Conservation (phyloP, 1,140 invertebrate species). For the Zaprionus taronus region DNA sequence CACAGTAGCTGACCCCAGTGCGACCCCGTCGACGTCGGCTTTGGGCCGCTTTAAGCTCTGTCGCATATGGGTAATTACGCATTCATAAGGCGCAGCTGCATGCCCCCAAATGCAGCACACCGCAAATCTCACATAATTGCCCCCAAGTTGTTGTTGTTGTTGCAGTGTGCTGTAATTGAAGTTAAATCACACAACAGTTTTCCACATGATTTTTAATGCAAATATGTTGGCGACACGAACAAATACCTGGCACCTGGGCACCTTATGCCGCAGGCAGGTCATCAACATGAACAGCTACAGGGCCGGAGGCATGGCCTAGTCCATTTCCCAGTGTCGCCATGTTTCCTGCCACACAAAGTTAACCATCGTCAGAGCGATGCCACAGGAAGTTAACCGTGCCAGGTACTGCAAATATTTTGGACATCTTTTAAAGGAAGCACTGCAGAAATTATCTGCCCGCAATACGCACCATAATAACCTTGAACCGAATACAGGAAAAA, state of each 20-base stretch:
- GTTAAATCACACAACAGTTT: not conserved
- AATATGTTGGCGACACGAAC: constrained; percentile 1
- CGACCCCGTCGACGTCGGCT: constrained; percentile 21
- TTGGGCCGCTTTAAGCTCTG: constrained; percentile 9
- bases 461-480: constrained; percentile 1
- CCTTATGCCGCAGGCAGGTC: not conserved
- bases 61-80: constrained; percentile 57
- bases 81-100: constrained; percentile 58
- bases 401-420: not conserved
- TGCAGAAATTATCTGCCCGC: too few species aligned
- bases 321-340: not conserved
- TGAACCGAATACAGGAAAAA: not conserved
- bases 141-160: not conserved
- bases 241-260: not conserved
- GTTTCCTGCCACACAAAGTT: constrained; percentile 2
- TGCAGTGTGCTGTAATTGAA: not conserved
- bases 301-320: not conserved
- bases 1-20: constrained; percentile 10
- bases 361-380: not conserved
- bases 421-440: not conserved
- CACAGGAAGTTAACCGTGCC: not conserved
- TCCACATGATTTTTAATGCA: constrained; percentile 1
- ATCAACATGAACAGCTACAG: not conserved
- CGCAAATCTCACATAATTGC: constrained; percentile 34
- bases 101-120: constrained; percentile 19